A percentile compares a stretch with the other conserved stretches of the same genome.
These are phyloP conservation scores for Astyanax mexicanus DNA, from an alignment of 2,797 vertebrate species.

Conservation along the genomic window DNA sequence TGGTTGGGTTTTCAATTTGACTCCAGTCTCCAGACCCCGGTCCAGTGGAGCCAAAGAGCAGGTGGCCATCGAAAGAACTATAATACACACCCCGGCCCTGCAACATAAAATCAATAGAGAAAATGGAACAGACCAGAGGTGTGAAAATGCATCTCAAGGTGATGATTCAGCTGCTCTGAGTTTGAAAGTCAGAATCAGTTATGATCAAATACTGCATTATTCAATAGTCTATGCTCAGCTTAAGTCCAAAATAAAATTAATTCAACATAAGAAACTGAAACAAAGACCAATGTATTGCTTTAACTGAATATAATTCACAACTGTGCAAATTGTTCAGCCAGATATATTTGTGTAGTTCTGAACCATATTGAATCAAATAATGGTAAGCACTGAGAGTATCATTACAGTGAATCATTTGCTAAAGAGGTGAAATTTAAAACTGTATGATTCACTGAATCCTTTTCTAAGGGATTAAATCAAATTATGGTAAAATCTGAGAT, in stretches of 20 bases:
- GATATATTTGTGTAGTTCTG: background rate
- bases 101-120: slow-evolving; percentile 27
- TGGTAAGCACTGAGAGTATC: too few species aligned
- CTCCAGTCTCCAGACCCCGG: background rate
- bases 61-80: background rate
- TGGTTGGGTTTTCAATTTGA: slow-evolving; percentile 24
- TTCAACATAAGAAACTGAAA: too few species aligned
- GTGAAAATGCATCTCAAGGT: background rate
- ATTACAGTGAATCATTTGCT: too few species aligned
- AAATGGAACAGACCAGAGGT: slow-evolving; percentile 3
- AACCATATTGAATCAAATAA: background rate
- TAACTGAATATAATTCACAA: too few species aligned
- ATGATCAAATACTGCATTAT: too few species aligned
- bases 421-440: background rate
- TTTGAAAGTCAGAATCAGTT: too few species aligned
- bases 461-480: background rate
- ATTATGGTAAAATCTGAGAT: background rate
- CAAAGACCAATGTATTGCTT: too few species aligned
- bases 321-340: too few species aligned
- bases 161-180: background rate
- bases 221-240: too few species aligned
- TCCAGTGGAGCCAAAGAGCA: background rate
- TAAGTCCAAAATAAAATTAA: too few species aligned
- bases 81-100: background rate
- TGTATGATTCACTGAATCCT: background rate